Evolutionary conservation across 2,888 invertebrate genomes (phyloP).

Genomic region (Dynastes tityus): DNA sequence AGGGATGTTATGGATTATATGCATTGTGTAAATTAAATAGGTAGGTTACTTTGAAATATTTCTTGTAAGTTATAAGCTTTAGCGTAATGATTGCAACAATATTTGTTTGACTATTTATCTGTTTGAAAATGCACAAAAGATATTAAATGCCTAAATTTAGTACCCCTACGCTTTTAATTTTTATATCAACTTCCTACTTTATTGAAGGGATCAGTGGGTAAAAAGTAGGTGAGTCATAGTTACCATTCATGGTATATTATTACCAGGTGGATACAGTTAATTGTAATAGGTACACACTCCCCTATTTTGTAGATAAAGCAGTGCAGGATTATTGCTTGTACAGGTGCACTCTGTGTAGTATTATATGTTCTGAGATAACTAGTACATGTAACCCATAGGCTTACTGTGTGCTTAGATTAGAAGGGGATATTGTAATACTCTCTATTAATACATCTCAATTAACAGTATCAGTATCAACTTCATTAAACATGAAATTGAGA

Average conservation of each 20-base stretch:
- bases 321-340: slow-evolving; percentile 31
- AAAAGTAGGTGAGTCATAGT: slow-evolving; percentile 33
- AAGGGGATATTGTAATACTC: slow-evolving; percentile 5
- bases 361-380: slow-evolving; percentile 1
- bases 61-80: too few species aligned
- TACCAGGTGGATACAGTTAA: slow-evolving; percentile 44
- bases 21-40: slow-evolving; percentile 10
- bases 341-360: slow-evolving; percentile 31
- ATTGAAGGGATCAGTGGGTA: slow-evolving; percentile 5
- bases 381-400: not conserved
- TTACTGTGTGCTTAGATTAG: not conserved
- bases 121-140: not conserved
- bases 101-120: not conserved
- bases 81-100: too few species aligned
- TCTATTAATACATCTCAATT: not conserved
- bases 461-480: slow-evolving; percentile 4
- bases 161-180: not conserved
- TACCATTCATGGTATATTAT: slow-evolving; percentile 23
- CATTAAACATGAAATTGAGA: not conserved
- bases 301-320: slow-evolving; percentile 31
- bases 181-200: not conserved
- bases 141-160: not conserved
- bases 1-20: slow-evolving; percentile 5
- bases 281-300: slow-evolving; percentile 29
- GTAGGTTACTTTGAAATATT: slow-evolving; percentile 21